Base-by-base conservation (phyloP, 2,797 vertebrate species). In the Acrossocheilus wenchowensis region DNA sequence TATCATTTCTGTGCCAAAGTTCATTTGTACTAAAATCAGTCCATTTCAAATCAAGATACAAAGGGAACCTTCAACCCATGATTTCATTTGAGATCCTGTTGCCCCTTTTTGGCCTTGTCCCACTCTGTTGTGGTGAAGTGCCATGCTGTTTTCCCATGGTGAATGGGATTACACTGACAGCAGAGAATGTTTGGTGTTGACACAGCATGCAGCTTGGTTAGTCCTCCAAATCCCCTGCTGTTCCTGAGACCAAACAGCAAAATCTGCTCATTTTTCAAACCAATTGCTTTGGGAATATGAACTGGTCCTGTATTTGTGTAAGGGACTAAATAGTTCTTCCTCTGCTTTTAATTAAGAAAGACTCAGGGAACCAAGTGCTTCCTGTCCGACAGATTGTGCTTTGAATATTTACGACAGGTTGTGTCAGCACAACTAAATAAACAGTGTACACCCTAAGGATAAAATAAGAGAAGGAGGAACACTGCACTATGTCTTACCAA, bases 311-410 rank as follows among this genome's bases (percentile, higher is more conserved):
- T 82, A 54, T 85, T 80, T 85, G 83, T 89, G 50, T 45, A 74
- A 79, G 86, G 39, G 79, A 23, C 78, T 26, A 82, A 88, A 84
- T 87, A 88, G 78, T 45, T 72, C 48, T 78, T 88, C 75, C 41
- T 50, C 90, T 92, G 90, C 89, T 90, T 93, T 92, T 91, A 77
- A 93, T 93, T 88, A 91, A 52, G 68, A 83, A 89, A 92, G 54
- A 57, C 71, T 23, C 30, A 4, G 48, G 21, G 36, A 57, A 48
- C 26, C 90, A 84, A 87, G 21, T 83, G 88, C 89, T 93, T 92
- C 88, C 87, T 86, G 41, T 92, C 91, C 62, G 52, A 82, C 39
- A 88, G 75, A 84, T 88, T 83, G 80, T 45, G 73, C 85, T 84
- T 91, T 72, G 78, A 87, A 89, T 87, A 88, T 92, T 91, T 89